phyloP scores from a whole-genome alignment of 2,797 vertebrate genomes.

The Lagocephalus sceleratus region DNA sequence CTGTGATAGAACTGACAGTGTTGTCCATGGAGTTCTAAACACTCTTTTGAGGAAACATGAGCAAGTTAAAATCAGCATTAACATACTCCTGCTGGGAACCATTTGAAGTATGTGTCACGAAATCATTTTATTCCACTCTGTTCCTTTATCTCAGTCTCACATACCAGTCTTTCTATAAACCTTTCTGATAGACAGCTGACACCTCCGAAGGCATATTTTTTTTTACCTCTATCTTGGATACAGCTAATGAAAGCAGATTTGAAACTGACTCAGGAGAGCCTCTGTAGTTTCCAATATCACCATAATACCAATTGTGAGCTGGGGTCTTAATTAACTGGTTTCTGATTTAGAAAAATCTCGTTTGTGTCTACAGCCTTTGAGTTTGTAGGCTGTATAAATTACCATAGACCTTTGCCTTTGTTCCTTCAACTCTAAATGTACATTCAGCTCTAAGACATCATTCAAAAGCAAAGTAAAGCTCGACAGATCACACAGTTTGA shows the following conservation, averaged over 20 bases:
- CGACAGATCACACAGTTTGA: neutral
- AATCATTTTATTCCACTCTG: neutral
- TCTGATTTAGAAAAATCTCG: conserved; percentile 1
- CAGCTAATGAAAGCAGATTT: neutral
- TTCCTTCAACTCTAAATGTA: conserved; percentile 12
- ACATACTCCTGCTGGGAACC: too few species aligned
- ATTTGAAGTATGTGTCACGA: too few species aligned
- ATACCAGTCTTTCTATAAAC: neutral
- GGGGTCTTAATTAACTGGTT: neutral
- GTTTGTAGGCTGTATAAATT: conserved; percentile 1
- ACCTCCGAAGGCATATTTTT: conserved; percentile 1
- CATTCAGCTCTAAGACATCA: too few species aligned
- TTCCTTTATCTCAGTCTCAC: too few species aligned
- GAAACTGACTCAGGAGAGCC: conserved; percentile 1
- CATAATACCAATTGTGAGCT: conserved; percentile 3
- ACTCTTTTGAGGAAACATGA: too few species aligned
- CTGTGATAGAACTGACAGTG: conserved; percentile 10
- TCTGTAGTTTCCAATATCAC: neutral
- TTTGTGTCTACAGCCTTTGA: conserved; percentile 9
- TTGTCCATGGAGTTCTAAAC: too few species aligned
- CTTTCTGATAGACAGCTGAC: neutral
- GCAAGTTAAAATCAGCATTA: too few species aligned
- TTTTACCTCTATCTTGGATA: neutral
- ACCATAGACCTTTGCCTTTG: conserved; percentile 11
- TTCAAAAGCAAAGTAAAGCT: too few species aligned